Conservation (phyloP, 2,888 invertebrate species). For the Macrosoma leucophasiata region DNA sequence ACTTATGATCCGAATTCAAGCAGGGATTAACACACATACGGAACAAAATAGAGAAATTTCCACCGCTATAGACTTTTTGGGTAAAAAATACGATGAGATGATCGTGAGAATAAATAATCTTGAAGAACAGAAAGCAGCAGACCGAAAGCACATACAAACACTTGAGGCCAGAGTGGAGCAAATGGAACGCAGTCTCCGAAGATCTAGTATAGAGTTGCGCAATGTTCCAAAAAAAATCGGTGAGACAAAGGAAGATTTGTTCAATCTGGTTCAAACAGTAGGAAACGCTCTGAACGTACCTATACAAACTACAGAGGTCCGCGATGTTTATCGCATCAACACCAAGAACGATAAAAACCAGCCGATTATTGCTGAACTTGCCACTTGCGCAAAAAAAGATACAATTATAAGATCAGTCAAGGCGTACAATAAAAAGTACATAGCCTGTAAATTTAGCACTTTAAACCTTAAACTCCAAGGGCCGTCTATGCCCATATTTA, state of each 20-base stretch:
- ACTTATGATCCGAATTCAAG: constrained; percentile 3
- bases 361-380: constrained; percentile 8
- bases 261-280: constrained; percentile 3
- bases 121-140: constrained; percentile 5
- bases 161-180: constrained; percentile 5
- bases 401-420: constrained; percentile 6
- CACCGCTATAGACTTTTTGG: constrained; percentile 8
- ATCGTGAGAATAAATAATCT: constrained; percentile 5
- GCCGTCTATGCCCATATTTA: constrained; percentile 5
- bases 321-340: constrained; percentile 12
- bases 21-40: constrained; percentile 4
- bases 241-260: constrained; percentile 7
- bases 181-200: constrained; percentile 5
- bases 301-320: constrained; percentile 6
- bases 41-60: constrained; percentile 5
- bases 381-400: constrained; percentile 4
- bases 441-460: constrained; percentile 6
- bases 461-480: constrained; percentile 5
- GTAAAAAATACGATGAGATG: constrained; percentile 9
- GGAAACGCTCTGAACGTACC: constrained; percentile 1
- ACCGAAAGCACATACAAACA: constrained; percentile 4
- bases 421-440: constrained; percentile 6
- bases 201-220: constrained; percentile 8
- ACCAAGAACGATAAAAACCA: constrained; percentile 7
- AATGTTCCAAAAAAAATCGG: constrained; percentile 6